phyloP scores from a whole-genome alignment of 2,797 vertebrate genomes.

The Sarcoramphus papa region DNA sequence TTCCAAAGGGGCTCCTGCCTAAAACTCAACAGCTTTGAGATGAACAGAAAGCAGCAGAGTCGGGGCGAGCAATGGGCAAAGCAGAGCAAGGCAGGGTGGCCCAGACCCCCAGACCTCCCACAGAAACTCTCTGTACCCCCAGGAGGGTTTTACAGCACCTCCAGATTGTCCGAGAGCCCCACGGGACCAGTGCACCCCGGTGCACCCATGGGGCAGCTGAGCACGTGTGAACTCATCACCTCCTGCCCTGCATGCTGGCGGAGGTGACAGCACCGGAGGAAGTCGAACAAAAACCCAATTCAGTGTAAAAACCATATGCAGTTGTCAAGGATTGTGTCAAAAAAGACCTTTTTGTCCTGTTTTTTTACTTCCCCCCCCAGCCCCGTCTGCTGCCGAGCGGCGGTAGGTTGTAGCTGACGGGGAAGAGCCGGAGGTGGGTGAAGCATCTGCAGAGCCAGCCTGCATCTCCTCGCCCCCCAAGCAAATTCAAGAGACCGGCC shows the following conservation, averaged over 20 bases:
- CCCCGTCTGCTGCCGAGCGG: neutral
- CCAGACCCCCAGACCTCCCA: neutral
- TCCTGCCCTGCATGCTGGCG: neutral
- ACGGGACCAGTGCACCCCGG: fast-evolving
- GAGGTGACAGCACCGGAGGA: neutral
- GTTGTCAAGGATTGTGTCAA: neutral
- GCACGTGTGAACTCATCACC: neutral
- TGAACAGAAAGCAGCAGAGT: neutral
- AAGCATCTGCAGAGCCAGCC: neutral
- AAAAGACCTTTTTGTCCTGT: neutral
- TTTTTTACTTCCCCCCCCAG: neutral
- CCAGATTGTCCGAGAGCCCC: neutral
- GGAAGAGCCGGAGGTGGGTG: neutral
- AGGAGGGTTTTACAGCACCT: neutral
- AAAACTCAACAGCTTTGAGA: neutral
- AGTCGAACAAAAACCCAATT: neutral
- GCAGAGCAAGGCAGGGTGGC: neutral
- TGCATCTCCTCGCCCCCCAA: fast-evolving
- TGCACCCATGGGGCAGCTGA: neutral
- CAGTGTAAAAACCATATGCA: fast-evolving
- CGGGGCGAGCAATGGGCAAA: fast-evolving
- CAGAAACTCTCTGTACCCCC: neutral
- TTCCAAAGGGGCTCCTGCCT: neutral
- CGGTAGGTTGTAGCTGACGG: neutral
- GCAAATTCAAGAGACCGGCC: neutral